Evolutionary conservation across 1,140 invertebrate species (phyloP).

Genomic region (Teleopsis dalmanni): DNA sequence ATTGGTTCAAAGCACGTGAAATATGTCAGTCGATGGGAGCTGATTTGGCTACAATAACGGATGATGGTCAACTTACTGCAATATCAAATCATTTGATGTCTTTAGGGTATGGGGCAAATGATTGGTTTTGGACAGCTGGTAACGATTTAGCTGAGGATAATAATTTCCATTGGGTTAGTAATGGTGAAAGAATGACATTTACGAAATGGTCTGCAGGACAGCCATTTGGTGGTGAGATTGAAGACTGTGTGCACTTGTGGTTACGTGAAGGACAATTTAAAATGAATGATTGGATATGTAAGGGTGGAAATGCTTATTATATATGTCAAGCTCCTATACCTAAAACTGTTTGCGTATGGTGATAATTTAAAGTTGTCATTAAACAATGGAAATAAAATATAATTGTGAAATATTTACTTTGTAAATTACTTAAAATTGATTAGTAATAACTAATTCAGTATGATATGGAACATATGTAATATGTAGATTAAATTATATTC

Average conservation of each 20-base stretch:
- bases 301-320: too few relatives aligned
- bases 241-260: conserved; percentile 31
- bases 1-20: conserved; percentile 4
- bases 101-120: neutral
- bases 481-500: too few relatives aligned
- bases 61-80: neutral
- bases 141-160: conserved; percentile 16
- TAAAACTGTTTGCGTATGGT: too few relatives aligned
- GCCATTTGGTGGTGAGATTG: conserved; percentile 31
- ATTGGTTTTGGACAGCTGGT: conserved; percentile 19
- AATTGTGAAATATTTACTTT: too few relatives aligned
- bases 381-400: too few relatives aligned
- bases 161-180: conserved; percentile 16
- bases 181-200: conserved; percentile 26
- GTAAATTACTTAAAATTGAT: too few relatives aligned
- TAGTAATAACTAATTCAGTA: too few relatives aligned
- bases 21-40: conserved; percentile 3
- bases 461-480: too few relatives aligned
- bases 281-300: conserved; percentile 21
- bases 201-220: conserved; percentile 28
- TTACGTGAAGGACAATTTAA: neutral
- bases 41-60: conserved; percentile 1
- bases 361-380: too few relatives aligned
- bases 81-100: neutral
- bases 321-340: too few relatives aligned